These are phyloP conservation scores for Exephanes ischioxanthus DNA, from an alignment of 2,888 invertebrate species.

Conservation along the genomic window DNA sequence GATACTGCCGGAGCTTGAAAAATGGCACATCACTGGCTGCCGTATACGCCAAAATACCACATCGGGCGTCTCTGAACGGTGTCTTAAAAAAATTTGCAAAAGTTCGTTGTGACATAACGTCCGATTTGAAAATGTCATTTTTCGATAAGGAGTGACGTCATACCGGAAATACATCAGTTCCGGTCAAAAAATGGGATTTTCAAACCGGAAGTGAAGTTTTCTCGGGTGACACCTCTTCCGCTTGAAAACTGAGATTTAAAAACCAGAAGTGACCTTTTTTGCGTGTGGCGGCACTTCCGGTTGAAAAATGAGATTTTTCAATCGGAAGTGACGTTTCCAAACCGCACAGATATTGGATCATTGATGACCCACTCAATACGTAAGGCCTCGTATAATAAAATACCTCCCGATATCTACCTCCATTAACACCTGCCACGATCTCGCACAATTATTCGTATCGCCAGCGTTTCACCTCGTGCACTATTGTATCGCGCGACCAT, in stretches of 20 bases:
- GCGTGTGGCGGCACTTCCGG: neutral
- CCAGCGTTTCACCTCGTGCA: constrained; percentile 6
- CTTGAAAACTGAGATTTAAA: neutral
- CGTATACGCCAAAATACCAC: no score
- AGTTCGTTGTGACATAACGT: no score
- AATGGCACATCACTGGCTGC: no score
- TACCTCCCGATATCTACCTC: constrained; percentile 10
- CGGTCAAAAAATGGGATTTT: no score
- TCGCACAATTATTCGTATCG: constrained; percentile 8
- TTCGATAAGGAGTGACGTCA: no score
- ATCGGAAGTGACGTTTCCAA: neutral
- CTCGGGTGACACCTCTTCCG: no score
- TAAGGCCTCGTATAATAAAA: neutral
- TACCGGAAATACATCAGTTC: no score
- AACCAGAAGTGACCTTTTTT: neutral
- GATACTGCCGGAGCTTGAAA: neutral
- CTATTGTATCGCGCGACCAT: neutral
- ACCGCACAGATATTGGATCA: neutral
- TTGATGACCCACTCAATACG: neutral
- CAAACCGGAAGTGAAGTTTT: no score
- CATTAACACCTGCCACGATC: neutral
- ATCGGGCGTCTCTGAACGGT: no score
- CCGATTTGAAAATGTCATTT: no score
- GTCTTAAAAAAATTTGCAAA: no score
- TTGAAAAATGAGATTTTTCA: neutral